These are phyloP conservation scores for Petromus typicus DNA, from an alignment of 2,113 vertebrate species.

Conservation along the genomic window DNA sequence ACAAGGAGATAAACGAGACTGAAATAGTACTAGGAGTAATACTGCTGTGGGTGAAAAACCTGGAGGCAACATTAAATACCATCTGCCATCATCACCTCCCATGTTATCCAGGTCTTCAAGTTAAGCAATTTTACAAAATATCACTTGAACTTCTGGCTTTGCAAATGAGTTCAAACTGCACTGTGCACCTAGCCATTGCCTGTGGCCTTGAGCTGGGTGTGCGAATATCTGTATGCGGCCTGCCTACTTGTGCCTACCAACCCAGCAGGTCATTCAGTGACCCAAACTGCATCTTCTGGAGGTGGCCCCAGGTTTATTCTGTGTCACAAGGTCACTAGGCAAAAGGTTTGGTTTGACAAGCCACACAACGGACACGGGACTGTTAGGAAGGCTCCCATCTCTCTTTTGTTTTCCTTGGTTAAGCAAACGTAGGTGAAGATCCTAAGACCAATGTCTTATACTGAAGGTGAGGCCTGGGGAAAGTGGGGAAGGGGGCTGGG, in stretches of 20 bases:
- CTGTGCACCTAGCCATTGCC: background rate
- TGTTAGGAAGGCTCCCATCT: background rate
- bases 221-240: background rate
- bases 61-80: conserved; percentile 25
- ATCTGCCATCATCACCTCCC: background rate
- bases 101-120: conserved; percentile 32
- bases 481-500: no score
- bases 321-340: background rate
- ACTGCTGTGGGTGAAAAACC: background rate
- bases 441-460: background rate
- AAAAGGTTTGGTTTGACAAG: background rate
- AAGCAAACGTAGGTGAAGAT: background rate
- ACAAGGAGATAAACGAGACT: conserved; percentile 43
- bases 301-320: background rate
- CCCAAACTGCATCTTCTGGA: background rate
- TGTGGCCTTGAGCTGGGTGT: background rate
- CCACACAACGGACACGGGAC: background rate
- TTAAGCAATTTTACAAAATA: conserved; percentile 51
- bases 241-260: background rate
- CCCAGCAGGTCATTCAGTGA: background rate
- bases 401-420: background rate
- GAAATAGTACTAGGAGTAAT: conserved; percentile 45
- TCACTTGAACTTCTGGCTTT: conserved; percentile 45
- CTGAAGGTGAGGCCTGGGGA: background rate
- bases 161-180: background rate